Evolutionary conservation across 2,797 vertebrate genomes (phyloP).

Genomic region (Brachymystax lenok): DNA sequence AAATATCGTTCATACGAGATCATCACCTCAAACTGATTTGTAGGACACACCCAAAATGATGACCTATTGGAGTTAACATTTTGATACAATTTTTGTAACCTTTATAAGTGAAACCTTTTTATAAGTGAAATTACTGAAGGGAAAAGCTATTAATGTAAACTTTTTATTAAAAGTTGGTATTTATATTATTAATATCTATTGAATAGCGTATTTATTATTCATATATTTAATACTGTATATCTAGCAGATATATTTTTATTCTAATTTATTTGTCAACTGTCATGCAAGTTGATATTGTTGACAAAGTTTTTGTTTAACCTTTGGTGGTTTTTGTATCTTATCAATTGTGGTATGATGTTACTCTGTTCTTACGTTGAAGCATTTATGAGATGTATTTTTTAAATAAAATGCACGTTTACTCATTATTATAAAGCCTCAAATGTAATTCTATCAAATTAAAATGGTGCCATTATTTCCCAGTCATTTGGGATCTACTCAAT

Average conservation of each 20-base stretch:
- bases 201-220: neutral
- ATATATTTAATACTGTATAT: neutral
- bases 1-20: neutral
- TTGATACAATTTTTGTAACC: neutral
- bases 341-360: neutral
- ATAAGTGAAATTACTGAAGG: neutral
- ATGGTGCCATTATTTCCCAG: neutral
- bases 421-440: neutral
- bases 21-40: neutral
- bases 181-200: neutral
- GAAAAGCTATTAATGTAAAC: neutral
- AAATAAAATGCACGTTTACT: neutral
- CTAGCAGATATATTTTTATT: neutral
- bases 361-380: neutral
- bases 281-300: neutral
- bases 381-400: neutral
- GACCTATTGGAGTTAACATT: neutral
- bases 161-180: neutral
- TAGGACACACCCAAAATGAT: neutral
- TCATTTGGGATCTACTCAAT: neutral
- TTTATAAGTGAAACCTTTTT: neutral
- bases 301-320: neutral
- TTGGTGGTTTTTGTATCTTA: neutral
- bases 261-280: slow-evolving; percentile 4
- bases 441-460: neutral